Conservation (phyloP, 2,888 invertebrate species). For the Molorchus minor region DNA sequence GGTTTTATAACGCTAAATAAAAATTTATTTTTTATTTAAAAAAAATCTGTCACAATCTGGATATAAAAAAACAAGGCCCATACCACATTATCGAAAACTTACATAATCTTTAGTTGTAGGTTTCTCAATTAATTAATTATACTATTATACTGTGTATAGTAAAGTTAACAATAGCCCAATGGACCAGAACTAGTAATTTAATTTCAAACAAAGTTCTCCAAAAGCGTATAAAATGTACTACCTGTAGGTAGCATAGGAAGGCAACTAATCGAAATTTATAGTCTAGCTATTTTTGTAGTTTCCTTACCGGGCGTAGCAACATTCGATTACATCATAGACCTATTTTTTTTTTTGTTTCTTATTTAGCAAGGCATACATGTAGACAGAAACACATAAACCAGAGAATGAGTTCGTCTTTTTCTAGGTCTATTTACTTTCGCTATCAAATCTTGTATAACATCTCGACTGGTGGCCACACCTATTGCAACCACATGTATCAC, state of each 20-base stretch:
- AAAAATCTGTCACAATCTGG: too few species aligned
- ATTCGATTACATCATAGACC: neutral
- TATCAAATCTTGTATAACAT: slow-evolving; percentile 44
- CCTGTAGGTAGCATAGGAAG: neutral
- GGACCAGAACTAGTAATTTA: too few species aligned
- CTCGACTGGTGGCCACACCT: slow-evolving; percentile 43
- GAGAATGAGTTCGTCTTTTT: slow-evolving; percentile 21
- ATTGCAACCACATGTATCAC: slow-evolving; percentile 24
- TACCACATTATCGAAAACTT: too few species aligned
- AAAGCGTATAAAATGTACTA: neutral
- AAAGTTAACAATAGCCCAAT: too few species aligned
- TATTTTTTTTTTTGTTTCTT: neutral
- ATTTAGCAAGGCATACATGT: neutral
- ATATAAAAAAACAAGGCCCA: too few species aligned
- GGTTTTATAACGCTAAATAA: too few species aligned
- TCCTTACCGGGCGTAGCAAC: neutral
- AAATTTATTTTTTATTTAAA: too few species aligned
- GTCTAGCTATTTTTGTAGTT: neutral
- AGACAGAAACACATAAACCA: slow-evolving; percentile 4
- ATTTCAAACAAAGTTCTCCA: too few species aligned
- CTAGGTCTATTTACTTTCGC: slow-evolving; percentile 39
- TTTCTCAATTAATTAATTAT: too few species aligned
- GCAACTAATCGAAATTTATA: neutral
- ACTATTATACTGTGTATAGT: too few species aligned
- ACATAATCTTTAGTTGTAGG: too few species aligned